A percentile compares a stretch with the other conserved stretches of the same genome.
Conservation (phyloP, 2,888 invertebrate genomes). For the Leucozona laternaria region DNA sequence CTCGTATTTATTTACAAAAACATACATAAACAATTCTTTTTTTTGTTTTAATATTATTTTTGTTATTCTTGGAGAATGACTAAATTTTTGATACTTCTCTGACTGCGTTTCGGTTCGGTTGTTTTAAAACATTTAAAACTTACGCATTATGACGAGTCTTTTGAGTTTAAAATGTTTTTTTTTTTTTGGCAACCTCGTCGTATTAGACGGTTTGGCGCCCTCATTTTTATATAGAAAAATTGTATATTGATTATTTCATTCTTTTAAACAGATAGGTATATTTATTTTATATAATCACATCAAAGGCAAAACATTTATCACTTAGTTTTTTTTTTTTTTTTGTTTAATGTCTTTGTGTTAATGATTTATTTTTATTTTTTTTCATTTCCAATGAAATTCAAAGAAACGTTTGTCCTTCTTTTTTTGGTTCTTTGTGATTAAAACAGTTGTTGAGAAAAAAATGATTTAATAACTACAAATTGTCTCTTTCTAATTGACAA, state of each 20-base stretch:
- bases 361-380: not conserved
- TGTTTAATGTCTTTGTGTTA: constrained; percentile 26
- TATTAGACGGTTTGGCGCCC: constrained; percentile 73
- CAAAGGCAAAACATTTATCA: constrained; percentile 68
- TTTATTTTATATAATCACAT: constrained; percentile 45
- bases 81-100: constrained; percentile 33
- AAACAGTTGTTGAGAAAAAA: too few species aligned
- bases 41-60: constrained; percentile 16
- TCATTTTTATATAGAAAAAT: constrained; percentile 43
- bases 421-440: not conserved
- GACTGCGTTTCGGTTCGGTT: constrained; percentile 35
- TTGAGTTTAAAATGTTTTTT: not conserved
- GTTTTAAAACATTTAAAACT: constrained; percentile 34
- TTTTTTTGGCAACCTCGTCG: constrained; percentile 27
- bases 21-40: constrained; percentile 38
- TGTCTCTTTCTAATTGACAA: too few species aligned
- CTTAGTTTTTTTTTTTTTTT: constrained; percentile 23
- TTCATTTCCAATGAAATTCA: not conserved
- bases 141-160: constrained; percentile 41
- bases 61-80: constrained; percentile 62
- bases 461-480: too few species aligned
- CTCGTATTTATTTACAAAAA: constrained; percentile 64
- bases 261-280: constrained; percentile 1
- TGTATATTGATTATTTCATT: constrained; percentile 36
- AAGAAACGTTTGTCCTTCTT: not conserved